A percentile compares a stretch with the other conserved stretches of the same genome.
Conservation (phyloP, 64 coral and sea anemone genomes). For the Exaiptasia diaphana region DNA sequence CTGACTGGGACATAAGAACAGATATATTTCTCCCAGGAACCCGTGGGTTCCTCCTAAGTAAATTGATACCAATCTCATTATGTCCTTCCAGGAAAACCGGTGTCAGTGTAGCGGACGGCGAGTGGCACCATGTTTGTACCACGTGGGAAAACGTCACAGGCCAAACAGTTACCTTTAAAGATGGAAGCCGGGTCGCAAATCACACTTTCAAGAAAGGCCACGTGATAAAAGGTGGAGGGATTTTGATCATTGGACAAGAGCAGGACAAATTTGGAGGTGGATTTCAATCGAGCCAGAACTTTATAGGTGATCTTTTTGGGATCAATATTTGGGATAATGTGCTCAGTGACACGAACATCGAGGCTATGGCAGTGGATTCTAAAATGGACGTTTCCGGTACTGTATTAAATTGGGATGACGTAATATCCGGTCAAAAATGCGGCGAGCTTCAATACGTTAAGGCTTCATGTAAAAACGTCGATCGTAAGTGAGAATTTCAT, state of each 20-base stretch:
- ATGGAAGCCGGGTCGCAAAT: neutral
- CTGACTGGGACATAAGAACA: no score
- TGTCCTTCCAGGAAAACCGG: no score
- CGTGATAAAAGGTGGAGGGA: neutral
- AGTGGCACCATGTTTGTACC: neutral
- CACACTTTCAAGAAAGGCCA: neutral
- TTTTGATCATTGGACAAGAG: neutral
- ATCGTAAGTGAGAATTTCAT: no score
- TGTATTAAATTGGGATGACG: no score
- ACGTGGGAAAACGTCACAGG: neutral
- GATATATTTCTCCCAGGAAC: no score
- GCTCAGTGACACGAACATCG: neutral
- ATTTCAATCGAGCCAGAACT: neutral
- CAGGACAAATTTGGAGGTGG: neutral
- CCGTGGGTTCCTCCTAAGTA: no score
- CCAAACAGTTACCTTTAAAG: neutral
- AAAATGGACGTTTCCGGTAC: no score
- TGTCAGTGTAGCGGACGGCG: neutral
- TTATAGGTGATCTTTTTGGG: neutral
- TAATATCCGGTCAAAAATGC: no score
- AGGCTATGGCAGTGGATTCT: no score
- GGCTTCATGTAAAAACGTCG: no score
- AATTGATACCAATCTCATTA: no score
- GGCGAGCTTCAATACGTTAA: no score
- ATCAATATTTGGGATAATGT: neutral